A percentile compares a stretch with the other conserved stretches of the same genome.
Evolutionary conservation across 2,113 vertebrate genomes (phyloP).

Genomic region (Amia ocellicauda): DNA sequence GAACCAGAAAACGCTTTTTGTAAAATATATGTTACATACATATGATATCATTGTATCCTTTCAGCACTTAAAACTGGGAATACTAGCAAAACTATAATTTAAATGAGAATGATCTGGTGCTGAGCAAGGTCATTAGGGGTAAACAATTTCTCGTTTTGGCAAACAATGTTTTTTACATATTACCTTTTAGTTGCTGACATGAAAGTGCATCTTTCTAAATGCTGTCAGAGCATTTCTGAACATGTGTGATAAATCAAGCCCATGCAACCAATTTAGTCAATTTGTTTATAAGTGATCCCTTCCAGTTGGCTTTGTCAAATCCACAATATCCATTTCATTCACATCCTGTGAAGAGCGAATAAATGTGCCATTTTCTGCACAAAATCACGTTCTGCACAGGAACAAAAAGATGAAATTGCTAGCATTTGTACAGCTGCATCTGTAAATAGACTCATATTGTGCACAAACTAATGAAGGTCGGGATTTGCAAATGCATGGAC

Average conservation of each 20-base stretch:
- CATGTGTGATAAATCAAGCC: constrained; percentile 23
- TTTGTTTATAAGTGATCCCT: constrained; percentile 29
- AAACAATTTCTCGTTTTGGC: constrained; percentile 16
- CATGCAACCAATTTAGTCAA: constrained; percentile 23
- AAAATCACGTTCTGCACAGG: constrained; percentile 15
- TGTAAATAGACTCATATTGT: constrained; percentile 1
- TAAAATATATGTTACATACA: constrained; percentile 22
- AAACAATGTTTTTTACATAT: constrained; percentile 33
- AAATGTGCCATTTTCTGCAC: constrained; percentile 17
- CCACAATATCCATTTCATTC: constrained; percentile 29
- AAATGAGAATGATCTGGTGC: constrained; percentile 12
- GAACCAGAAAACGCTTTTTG: constrained; percentile 40
- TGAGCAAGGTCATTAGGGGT: constrained; percentile 21
- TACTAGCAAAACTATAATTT: not conserved
- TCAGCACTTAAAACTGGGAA: constrained; percentile 22
- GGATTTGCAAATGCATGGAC: not conserved
- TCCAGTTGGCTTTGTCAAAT: constrained; percentile 25
- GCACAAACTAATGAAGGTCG: not conserved
- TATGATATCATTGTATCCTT: constrained; percentile 48
- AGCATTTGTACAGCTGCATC: constrained; percentile 4
- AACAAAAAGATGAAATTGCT: constrained; percentile 18
- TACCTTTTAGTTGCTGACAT: constrained; percentile 15
- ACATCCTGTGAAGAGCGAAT: constrained; percentile 16
- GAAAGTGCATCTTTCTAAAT: constrained; percentile 5
- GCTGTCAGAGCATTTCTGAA: constrained; percentile 26